A percentile compares a stretch with the other conserved stretches of the same genome.
Evolutionary conservation across 2,888 invertebrate species (phyloP).

Genomic region (Anaspis maculata): DNA sequence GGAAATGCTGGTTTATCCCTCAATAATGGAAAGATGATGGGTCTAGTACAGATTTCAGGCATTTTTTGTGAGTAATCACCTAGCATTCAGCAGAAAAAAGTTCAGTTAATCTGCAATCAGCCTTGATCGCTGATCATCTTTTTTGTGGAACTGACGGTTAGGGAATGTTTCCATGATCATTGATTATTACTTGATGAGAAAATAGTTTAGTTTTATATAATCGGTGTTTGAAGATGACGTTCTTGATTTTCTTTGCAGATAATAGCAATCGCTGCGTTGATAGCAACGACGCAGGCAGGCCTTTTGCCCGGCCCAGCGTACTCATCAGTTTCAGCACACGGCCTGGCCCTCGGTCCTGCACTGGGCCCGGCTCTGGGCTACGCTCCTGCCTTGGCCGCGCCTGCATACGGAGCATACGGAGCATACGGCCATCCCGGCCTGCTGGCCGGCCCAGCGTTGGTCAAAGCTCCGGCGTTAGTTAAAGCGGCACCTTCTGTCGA

Average conservation of each 20-base stretch:
- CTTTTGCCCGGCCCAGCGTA: conserved; percentile 33
- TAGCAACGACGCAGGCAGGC: conserved; percentile 44
- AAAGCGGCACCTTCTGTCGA: conserved; percentile 29
- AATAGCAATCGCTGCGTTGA: conserved; percentile 34
- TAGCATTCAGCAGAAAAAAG: no score
- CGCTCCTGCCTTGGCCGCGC: not conserved
- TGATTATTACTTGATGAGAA: no score
- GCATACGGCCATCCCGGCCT: not conserved
- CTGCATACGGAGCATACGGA: not conserved
- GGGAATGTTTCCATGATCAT: no score
- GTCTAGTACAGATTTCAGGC: no score
- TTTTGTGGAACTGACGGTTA: no score
- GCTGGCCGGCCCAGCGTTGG: not conserved
- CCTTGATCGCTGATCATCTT: no score
- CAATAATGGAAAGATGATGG: no score
- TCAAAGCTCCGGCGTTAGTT: conserved; percentile 17
- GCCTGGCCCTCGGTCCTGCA: conserved; percentile 24
- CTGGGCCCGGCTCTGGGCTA: conserved; percentile 7
- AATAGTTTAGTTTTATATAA: no score
- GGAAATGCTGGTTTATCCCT: no score
- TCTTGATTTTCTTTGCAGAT: conserved; percentile 32
- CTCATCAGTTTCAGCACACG: conserved; percentile 7
- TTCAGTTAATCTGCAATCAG: no score
- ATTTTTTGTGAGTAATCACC: no score
- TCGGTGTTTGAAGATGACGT: no score